Evolutionary conservation across 2,113 vertebrate genomes (phyloP).

Genomic region (Rhipidura dahli): DNA sequence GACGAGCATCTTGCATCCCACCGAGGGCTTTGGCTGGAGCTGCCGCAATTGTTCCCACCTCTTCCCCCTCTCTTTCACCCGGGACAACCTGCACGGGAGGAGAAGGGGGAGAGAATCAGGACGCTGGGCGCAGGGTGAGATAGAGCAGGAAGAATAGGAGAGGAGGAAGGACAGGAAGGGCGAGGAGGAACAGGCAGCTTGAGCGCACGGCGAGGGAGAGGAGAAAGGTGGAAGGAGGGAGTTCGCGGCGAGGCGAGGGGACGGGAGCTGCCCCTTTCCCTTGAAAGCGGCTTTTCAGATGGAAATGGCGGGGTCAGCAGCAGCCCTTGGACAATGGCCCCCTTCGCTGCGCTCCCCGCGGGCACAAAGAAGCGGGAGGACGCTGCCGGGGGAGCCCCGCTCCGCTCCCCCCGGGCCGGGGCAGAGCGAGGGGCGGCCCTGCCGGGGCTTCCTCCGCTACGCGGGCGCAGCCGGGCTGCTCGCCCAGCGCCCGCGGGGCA

Average conservation of each 20-base stretch:
- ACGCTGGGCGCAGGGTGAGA: background rate
- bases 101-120: background rate
- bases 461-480: background rate
- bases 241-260: background rate
- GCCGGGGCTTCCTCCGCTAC: background rate
- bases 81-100: background rate
- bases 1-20: background rate
- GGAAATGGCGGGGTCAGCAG: constrained; percentile 54
- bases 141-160: background rate
- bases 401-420: background rate
- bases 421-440: background rate
- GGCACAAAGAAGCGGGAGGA: background rate
- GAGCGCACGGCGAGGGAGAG: background rate
- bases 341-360: background rate
- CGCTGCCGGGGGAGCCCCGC: background rate
- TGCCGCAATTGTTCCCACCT: background rate
- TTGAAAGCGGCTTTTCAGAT: constrained; percentile 51
- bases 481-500: background rate
- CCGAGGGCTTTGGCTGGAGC: background rate
- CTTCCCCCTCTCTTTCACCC: background rate
- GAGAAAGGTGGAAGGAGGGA: background rate
- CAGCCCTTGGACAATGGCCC: constrained; percentile 27
- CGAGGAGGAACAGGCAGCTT: background rate
- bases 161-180: background rate
- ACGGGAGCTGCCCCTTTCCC: background rate